phyloP scores from a whole-genome alignment of 2,113 vertebrate species.

The Alces alces region DNA sequence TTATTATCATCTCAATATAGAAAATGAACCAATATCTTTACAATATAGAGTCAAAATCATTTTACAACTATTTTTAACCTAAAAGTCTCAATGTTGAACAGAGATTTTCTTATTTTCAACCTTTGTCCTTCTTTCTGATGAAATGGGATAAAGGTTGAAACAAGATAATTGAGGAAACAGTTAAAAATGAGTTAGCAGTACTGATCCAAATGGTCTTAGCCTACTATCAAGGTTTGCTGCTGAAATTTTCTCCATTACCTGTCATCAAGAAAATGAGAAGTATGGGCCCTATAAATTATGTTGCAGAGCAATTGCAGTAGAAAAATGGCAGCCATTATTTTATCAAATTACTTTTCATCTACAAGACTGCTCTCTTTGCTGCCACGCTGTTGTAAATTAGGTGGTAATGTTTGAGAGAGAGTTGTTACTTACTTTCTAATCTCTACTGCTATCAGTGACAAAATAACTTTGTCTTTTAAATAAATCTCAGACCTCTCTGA shows the following conservation, averaged over 20 bases:
- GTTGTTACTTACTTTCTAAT: slow-evolving; percentile 55
- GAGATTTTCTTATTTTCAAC: not conserved
- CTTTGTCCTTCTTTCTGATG: slow-evolving; percentile 43
- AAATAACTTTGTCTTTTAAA: slow-evolving; percentile 54
- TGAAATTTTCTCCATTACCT: slow-evolving; percentile 50
- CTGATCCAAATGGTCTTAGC: not conserved
- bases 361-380: slow-evolving; percentile 22
- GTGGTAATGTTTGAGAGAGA: slow-evolving; percentile 26
- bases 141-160: slow-evolving; percentile 24
- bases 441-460: slow-evolving; percentile 10
- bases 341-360: slow-evolving; percentile 67
- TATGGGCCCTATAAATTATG: slow-evolving; percentile 46
- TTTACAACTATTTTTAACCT: slow-evolving; percentile 39
- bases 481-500: not conserved
- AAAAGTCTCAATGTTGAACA: slow-evolving; percentile 9
- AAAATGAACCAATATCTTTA: not conserved
- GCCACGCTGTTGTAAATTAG: slow-evolving; percentile 50
- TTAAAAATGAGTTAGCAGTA: slow-evolving; percentile 56
- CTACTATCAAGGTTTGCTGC: slow-evolving; percentile 34
- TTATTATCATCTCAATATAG: not conserved
- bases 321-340: slow-evolving; percentile 68
- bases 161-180: slow-evolving; percentile 36
- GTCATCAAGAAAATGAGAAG: slow-evolving; percentile 46
- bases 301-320: slow-evolving; percentile 34
- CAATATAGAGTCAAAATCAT: not conserved